A percentile compares a stretch with the other conserved stretches of the same genome.
Conservation (phyloP, 1,140 invertebrate genomes). For the Trichoplusia ni region DNA sequence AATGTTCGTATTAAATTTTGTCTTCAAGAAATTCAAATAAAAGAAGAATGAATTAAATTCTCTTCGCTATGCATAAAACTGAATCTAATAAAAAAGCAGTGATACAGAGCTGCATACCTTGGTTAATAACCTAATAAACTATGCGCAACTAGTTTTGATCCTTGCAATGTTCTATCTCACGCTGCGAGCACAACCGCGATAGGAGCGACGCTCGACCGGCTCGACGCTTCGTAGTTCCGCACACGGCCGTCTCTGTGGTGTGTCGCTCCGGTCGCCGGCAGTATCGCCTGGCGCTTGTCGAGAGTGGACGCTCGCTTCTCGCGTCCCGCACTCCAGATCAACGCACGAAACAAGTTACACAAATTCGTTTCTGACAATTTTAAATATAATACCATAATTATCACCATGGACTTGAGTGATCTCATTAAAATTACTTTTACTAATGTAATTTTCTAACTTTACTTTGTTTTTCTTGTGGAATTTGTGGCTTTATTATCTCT, state of each 20-base stretch:
- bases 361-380: slow-evolving; percentile 35
- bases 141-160: slow-evolving; percentile 53
- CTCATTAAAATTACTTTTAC: slow-evolving; percentile 43
- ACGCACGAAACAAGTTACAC: slow-evolving; percentile 73
- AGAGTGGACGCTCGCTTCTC: slow-evolving; percentile 56
- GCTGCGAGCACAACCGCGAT: slow-evolving; percentile 14
- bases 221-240: slow-evolving; percentile 65
- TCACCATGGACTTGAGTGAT: slow-evolving; percentile 57
- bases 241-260: slow-evolving; percentile 44
- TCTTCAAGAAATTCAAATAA: slow-evolving; percentile 2
- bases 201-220: neutral
- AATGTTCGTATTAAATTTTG: neutral
- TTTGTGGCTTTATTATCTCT: slow-evolving; percentile 65
- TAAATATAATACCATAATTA: slow-evolving; percentile 37
- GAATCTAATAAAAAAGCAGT: slow-evolving; percentile 19
- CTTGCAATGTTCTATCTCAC: slow-evolving; percentile 42
- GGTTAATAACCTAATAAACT: slow-evolving; percentile 43
- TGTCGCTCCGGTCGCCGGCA: slow-evolving; percentile 63
- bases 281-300: slow-evolving; percentile 56
- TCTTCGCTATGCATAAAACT: neutral
- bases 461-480: slow-evolving; percentile 57
- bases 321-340: slow-evolving; percentile 27
- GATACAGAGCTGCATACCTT: slow-evolving; percentile 10
- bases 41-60: slow-evolving; percentile 2
- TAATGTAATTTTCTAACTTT: slow-evolving; percentile 50